Base-by-base conservation (phyloP, 2,797 vertebrate genomes). In the Poeciliopsis turneri region DNA sequence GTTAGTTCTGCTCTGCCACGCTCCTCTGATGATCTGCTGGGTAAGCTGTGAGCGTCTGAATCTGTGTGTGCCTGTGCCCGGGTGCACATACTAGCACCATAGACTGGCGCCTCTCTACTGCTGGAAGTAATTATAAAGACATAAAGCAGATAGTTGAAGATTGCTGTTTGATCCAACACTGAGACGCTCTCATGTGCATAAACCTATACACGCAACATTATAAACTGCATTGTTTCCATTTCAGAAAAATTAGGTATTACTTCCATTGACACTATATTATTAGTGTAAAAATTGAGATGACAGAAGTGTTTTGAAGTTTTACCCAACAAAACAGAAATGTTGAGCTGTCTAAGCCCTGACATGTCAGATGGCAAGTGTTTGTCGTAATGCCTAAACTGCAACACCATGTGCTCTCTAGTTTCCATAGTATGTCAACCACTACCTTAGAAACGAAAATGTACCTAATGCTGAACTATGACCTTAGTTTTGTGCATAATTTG, bases 61-160 rank as follows among this genome's bases (percentile, higher is more conserved):
- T 80, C 25, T 76, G 25, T 77, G 55, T 51, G 74, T 61, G 77
- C 66, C 57, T 66, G 68, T 46, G 59, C 47, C 70, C 11, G 23
- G 18, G 80, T 74, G 79, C 46, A 55, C 64, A 36, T 83, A 64
- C 87, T 77, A 59, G 78, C 82, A 75, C 61, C 72, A 86, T 87
- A 86, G 92, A 90, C 90, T 93, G 93, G 92, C 93, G 93, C 92
- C 93, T 86, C 28, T 71, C 88, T 79, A 77, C 91, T 87, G 88
- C 93, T 93, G 93, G 92, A 86, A 93, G 79, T 85, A 93, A 94
- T 94, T 93, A 93, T 89, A 91, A 89, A 91, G 93, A 94, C 90
- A 92, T 92, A 80, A 87, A 88, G 90, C 91, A 93, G 91, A 93
- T 87, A 93, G 86, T 53, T 87, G 80, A 69, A 88, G 86, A 89